Evolutionary conservation across 2,113 vertebrate genomes (phyloP).

Genomic region (Phaethon lepturus): DNA sequence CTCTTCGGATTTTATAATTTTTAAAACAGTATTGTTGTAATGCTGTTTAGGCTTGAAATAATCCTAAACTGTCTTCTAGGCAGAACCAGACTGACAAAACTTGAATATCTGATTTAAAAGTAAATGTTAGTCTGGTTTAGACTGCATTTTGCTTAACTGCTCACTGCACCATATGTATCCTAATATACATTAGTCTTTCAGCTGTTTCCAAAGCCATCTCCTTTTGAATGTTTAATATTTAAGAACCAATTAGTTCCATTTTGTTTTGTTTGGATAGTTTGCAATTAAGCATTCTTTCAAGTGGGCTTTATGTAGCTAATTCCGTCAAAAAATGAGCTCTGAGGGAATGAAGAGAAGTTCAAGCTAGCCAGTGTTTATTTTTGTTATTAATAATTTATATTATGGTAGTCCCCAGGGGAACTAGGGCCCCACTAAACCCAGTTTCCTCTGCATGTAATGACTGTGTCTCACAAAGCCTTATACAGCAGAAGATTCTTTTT

Average conservation of each 20-base stretch:
- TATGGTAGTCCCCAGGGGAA: not conserved
- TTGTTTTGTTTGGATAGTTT: conserved; percentile 65
- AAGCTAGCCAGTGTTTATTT: conserved; percentile 65
- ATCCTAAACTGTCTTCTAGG: not conserved
- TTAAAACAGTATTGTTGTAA: not conserved
- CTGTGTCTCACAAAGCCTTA: not conserved
- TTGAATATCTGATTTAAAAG: conserved; percentile 31
- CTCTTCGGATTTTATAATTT: not conserved
- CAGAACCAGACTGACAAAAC: not conserved
- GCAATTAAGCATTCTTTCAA: conserved; percentile 65
- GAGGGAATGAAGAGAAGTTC: conserved; percentile 53
- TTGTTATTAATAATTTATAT: conserved; percentile 71
- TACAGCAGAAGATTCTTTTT: not conserved
- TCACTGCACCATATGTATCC: not conserved
- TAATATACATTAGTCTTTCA: not conserved
- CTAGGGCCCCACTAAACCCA: conserved; percentile 32
- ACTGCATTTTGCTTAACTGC: not conserved
- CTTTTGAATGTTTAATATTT: conserved; percentile 31
- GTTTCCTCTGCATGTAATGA: conserved; percentile 11
- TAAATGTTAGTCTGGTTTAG: not conserved
- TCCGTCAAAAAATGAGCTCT: conserved; percentile 58
- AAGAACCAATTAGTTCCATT: conserved; percentile 60
- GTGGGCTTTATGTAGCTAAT: conserved; percentile 64
- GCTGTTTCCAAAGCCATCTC: conserved; percentile 25
- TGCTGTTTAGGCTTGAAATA: not conserved